Evolutionary conservation across 2,797 vertebrate genomes (phyloP), one percentile per base, ranked within the genome.

Genomic region (Oophaga sylvatica): DNA sequence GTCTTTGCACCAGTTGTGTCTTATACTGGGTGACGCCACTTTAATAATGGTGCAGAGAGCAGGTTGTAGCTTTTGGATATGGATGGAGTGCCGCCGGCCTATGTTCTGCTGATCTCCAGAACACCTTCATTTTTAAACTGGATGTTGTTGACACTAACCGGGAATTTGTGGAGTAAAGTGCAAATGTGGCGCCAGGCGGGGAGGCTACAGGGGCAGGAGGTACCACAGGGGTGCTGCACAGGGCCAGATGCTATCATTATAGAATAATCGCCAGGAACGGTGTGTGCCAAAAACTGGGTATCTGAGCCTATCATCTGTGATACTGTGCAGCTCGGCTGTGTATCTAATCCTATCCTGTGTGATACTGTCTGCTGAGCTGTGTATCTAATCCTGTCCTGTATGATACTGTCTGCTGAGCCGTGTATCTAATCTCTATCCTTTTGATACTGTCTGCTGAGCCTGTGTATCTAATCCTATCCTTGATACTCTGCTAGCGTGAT

Each of bases 81-180:
- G 35, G 8, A 63, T 63, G 22, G 31, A 63, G 29, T 15, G 60
- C 41, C 4, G 35, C 22, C 15, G n/a, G 62, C 31, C 22, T 48
- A 26, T 65, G 22, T 65, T 65, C 17, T 65, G n/a, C 8, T 17
- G 22, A 48, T 5, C 22, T 41, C 65, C 29, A 31, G 17, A 16
- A 59, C 70, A 31, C 12, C 15, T 62, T 59, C 10, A 31, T 22
- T 60, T 41, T 19, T 73, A 84, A 73, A 48, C 20, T 87, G 22
- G 10, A 29, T 31, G 11, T 48, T 65, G 53, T 57, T 81, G 41
- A 81, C 62, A 81, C 10, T 81, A 26, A 65, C 20, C 62, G 48
- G 80, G 35, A 81, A 48, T 48, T 67, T 81, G 62, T 53, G 17
- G 79, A 80, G 31, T 45, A n/a, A 65, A n/a, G 35, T 81, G 79